Base-by-base conservation (phyloP, 2,797 vertebrate species). In the Halcyon leucocephala region DNA sequence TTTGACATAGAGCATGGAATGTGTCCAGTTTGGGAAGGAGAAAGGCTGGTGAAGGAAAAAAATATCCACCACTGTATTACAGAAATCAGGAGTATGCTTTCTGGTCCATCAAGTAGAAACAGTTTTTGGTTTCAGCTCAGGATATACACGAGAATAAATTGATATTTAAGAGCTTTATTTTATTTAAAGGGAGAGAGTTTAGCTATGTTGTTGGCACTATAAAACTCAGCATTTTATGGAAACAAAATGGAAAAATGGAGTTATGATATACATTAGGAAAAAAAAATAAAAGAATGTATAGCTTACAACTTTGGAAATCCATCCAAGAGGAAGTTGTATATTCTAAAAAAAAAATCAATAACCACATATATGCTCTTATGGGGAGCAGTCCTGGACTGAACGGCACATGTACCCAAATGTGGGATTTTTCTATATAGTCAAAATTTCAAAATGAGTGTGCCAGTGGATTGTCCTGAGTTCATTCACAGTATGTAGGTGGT, bases 1-100 rank as follows among this genome's bases (percentile, higher is more conserved):
- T 97, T 97, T 95, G 73, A 95, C 73, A 49, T 82, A 85, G 94
- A 95, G 80, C 83, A 55, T 93, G 66, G 89, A 96, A 95, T 83
- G 57, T 89, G 41, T 88, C 93, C 62, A 60, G 74, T 89, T 83
- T 84, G 69, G 48, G 82, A 92, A 92, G 31, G 52, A 65, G 86
- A 94, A 92, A 89, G 81, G 10, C 55, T 94, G 26, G 19, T 24
- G 54, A 61, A 60, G 24, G 18, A 51, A 51, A 28, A 73, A 70
- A 62, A 90, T 22, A 4, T 64, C 25, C 14, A 21, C n/a, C 61
- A 29, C 9, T 80, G 39, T 64, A n/a, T 51, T 57, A 33, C 58
- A 66, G 33, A 85, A 81, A 44, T 71, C 39, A 70, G 44, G 74
- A 72, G 29, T 65, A 57, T 58, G 58, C 54, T 70, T 85, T 71